Base-by-base conservation (phyloP, 2,113 vertebrate species). In the Romanogobio albipinnatus region DNA sequence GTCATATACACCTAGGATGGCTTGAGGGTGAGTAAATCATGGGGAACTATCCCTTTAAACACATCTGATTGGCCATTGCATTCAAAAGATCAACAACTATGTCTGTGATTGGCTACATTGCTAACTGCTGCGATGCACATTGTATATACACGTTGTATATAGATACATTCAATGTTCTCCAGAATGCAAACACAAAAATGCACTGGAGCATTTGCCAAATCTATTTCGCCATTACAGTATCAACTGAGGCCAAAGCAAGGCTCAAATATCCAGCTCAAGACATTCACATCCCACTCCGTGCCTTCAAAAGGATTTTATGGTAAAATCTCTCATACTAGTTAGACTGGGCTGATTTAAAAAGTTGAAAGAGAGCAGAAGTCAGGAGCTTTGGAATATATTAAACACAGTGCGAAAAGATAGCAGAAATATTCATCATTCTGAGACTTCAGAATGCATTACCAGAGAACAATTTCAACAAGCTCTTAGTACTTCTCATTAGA, bases 401-500 rank as follows among this genome's bases (percentile, higher is more conserved):
- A 92, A 90, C 58, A 80, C 66, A 83, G 70, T 82, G 88, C 92
- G 91, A 90, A 85, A 88, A 92, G 90, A 93, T 88, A 90, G 88
- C 89, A 86, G 76, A 92, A 90, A 89, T 91, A 91, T 92, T 92
- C 87, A 89, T 91, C 88, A 90, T 91, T 90, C 86, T 68, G 79
- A 91, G 92, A 89, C 92, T 93, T 92, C 91, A 91, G 87, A 93
- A 94, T 94, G 93, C 91, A 93, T 95, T 95, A 94, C 94, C 92
- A 94, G 90, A 90, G 92, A 93, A 94, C 91, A 92, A 95, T 94
- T 95, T 95, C 93, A 95, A 95, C 94, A 94, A 93, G 93, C 93
- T 94, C 93, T 95, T 94, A 94, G 94, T 94, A 92, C 91, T 92
- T 94, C 95, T 95, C 93, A 95, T 95, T 95, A 95, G 93, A 94